Base-by-base conservation (phyloP, 2,888 invertebrate genomes). In the Drosophila formosana region DNA sequence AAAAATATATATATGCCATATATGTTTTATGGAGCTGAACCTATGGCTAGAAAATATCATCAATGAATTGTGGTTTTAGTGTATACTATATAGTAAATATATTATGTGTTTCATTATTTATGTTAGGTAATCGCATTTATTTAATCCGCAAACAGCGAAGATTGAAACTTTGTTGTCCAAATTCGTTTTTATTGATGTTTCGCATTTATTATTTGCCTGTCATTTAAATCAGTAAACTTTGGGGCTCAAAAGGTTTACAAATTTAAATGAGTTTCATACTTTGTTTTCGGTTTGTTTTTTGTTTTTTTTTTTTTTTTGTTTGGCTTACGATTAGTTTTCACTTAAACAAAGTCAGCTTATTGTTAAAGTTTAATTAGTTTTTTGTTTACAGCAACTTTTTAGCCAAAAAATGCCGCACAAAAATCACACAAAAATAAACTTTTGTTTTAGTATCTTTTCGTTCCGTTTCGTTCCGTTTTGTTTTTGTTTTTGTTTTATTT, bases 211-310 rank as follows among this genome's bases (percentile, higher is more conserved):
- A 72, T 76, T 75, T 66, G 70, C 58, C 18, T 67, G 66, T 89
- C 89, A 91, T 91, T 91, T 90, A 90, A 91, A 91, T 90, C 75
- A 78, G 91, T 82, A 90, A 92, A 89, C 91, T 66, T 70, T 88
- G 91, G 92, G 92, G 92, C 92, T 92, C 92, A 77, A 74, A 66
- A 76, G 83, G 90, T 90, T 91, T 89, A 91, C 91, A 87, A 85
- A 92, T 89, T 90, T 87, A 90, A 91, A 90, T 89, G 89, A 90
- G 75, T 85, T 67, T 64, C 18, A 39, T 53, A 71, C 50, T 60
- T 60, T 60, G 56, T 60, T 60, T n/a, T 37, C 37, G 9, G 18
- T 46, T 23, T 47, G 32, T 13, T 13, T 13, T 32, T 4, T 13
- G 11, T 32, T 4, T 45, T 51, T 18, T 28, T 18, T 4, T 43